phyloP scores from a whole-genome alignment of 2,888 invertebrate genomes.

The Aspidapion aeneum region DNA sequence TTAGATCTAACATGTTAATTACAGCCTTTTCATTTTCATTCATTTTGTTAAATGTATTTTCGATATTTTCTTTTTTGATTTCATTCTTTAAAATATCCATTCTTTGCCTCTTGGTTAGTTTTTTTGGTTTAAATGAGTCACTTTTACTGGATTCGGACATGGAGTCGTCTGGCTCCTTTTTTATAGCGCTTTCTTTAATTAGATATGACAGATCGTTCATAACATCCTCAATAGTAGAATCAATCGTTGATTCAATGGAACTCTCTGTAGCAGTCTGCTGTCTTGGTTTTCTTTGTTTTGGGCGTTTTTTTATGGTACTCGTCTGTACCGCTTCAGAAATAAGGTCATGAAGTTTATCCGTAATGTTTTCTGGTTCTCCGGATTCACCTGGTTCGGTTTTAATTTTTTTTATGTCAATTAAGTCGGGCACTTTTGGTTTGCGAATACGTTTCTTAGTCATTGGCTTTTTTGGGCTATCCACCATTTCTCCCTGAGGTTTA shows the following conservation, averaged over 20 bases:
- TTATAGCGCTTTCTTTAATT: constrained; percentile 38
- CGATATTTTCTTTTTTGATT: constrained; percentile 41
- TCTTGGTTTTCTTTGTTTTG: constrained; percentile 27
- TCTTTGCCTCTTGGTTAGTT: constrained; percentile 32
- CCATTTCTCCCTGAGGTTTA: background rate
- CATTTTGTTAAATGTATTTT: constrained; percentile 40
- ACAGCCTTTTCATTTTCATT: constrained; percentile 42
- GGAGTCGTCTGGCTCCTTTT: constrained; percentile 34
- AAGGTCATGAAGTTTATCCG: background rate
- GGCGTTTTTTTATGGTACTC: constrained; percentile 10
- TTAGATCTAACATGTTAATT: constrained; percentile 46
- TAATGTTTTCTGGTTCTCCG: background rate
- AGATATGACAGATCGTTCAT: constrained; percentile 41
- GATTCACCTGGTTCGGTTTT: constrained; percentile 27
- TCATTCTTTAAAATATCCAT: constrained; percentile 36
- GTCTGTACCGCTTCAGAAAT: constrained; percentile 5
- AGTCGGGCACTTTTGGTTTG: constrained; percentile 19
- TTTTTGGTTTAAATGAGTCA: constrained; percentile 35
- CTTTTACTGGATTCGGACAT: constrained; percentile 35
- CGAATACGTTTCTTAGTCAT: constrained; percentile 2
- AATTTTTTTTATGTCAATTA: constrained; percentile 30
- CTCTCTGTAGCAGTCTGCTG: background rate
- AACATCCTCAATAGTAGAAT: constrained; percentile 43
- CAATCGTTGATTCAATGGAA: constrained; percentile 11
- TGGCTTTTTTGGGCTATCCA: constrained; percentile 5